phyloP scores from a whole-genome alignment of 2,113 vertebrate genomes.

The Lontra canadensis region DNA sequence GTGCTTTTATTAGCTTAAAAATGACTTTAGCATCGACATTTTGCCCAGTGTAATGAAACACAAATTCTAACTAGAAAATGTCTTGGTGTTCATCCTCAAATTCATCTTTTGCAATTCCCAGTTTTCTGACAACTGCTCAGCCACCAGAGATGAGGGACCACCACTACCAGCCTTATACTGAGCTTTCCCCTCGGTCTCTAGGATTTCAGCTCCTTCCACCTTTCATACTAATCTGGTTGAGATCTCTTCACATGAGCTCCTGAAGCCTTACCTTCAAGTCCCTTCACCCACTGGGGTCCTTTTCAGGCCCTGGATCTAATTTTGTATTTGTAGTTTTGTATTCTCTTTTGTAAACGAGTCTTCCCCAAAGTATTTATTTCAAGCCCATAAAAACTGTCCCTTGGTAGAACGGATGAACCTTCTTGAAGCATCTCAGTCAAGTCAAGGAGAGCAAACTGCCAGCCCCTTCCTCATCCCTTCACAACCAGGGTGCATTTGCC shows the following conservation, averaged over 20 bases:
- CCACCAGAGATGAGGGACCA: neutral
- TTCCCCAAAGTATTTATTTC: neutral
- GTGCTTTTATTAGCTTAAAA: conserved; percentile 67
- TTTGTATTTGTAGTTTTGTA: neutral
- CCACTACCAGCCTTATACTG: neutral
- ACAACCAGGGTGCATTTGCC: neutral
- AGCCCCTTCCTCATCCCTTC: neutral
- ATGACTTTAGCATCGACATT: conserved; percentile 50
- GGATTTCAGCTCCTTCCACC: neutral
- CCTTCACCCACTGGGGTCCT: neutral
- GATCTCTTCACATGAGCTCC: fast-evolving
- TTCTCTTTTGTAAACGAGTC: neutral
- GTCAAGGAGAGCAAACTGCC: neutral
- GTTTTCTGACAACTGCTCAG: neutral
- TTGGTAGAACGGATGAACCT: neutral
- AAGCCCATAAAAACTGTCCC: neutral
- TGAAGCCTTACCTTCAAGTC: neutral
- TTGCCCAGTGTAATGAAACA: conserved; percentile 16
- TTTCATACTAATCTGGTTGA: neutral
- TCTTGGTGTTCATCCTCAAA: neutral
- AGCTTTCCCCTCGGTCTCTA: neutral
- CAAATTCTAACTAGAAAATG: conserved; percentile 56
- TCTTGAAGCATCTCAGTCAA: neutral
- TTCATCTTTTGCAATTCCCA: neutral
- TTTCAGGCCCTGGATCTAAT: neutral